phyloP scores from a whole-genome alignment of 2,113 vertebrate genomes.

The Dendropsophus ebraccatus region DNA sequence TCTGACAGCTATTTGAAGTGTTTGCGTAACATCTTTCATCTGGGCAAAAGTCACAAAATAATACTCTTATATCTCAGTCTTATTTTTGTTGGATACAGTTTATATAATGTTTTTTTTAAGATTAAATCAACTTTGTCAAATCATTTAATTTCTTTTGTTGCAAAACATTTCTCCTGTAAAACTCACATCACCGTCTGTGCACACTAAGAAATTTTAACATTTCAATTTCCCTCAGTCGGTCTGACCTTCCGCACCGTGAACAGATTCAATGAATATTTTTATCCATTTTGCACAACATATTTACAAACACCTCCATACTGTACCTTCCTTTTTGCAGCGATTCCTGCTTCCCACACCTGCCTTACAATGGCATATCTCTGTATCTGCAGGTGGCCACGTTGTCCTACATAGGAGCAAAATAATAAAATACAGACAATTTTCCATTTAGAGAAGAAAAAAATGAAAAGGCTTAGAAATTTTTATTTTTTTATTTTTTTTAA shows the following conservation, averaged over 20 bases:
- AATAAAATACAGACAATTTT: not conserved
- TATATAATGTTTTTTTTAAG: not conserved
- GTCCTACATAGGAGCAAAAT: not conserved
- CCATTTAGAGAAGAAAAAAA: not conserved
- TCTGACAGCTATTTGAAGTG: too few species aligned
- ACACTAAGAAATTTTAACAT: not conserved
- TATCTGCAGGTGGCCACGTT: not conserved
- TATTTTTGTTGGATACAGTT: too few species aligned
- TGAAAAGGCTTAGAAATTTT: not conserved
- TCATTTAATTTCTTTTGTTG: not conserved
- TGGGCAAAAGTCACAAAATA: too few species aligned
- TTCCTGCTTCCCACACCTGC: not conserved
- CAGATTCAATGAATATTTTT: conserved; percentile 17
- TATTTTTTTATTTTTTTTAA: not conserved
- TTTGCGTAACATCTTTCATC: too few species aligned
- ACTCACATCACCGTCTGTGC: not conserved
- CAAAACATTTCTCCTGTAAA: not conserved
- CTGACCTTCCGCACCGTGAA: conserved; percentile 19
- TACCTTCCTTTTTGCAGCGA: not conserved
- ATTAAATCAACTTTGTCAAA: not conserved
- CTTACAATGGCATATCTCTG: not conserved
- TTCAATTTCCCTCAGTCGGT: not conserved
- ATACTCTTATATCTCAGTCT: too few species aligned
- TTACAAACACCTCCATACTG: conserved; percentile 12
- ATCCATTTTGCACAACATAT: not conserved